phyloP scores from a whole-genome alignment of 1,140 invertebrate species.

The Megathymus violae region DNA sequence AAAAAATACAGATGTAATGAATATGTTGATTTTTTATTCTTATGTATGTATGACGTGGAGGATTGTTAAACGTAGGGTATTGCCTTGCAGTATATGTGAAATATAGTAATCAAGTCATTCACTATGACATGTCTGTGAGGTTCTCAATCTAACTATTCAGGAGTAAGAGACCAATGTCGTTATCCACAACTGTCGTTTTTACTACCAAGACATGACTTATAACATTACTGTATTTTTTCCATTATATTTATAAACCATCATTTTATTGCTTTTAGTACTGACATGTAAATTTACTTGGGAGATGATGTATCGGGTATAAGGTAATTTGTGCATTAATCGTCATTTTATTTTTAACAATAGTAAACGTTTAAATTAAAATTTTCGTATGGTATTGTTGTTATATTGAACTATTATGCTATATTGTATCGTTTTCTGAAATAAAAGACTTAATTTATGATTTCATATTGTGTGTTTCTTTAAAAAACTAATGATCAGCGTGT shows the following conservation, averaged over 20 bases:
- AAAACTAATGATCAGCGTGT: too few species aligned
- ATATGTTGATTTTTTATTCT: neutral
- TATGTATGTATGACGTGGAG: conserved; percentile 14
- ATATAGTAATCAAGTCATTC: conserved; percentile 3
- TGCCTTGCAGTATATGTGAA: conserved; percentile 11
- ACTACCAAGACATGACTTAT: conserved; percentile 7
- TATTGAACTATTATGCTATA: conserved; percentile 79
- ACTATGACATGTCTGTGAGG: neutral
- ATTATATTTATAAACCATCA: conserved; percentile 26
- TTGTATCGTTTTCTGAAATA: conserved; percentile 82
- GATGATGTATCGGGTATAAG: conserved; percentile 51
- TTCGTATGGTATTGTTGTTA: conserved; percentile 78
- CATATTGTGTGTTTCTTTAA: conserved; percentile 41
- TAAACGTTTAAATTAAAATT: conserved; percentile 62
- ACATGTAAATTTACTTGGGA: conserved; percentile 45
- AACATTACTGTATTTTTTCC: conserved; percentile 8
- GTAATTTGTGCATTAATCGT: conserved; percentile 52
- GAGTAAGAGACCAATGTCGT: too few species aligned
- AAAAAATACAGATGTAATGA: too few species aligned
- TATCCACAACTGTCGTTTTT: neutral
- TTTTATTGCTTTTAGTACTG: conserved; percentile 45
- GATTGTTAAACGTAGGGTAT: conserved; percentile 13
- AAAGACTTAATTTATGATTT: conserved; percentile 78
- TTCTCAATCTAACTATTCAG: too few species aligned
- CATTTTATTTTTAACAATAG: conserved; percentile 61